Evolutionary conservation across 2,888 invertebrate genomes (phyloP).

Genomic region (Limnephilus marmoratus): DNA sequence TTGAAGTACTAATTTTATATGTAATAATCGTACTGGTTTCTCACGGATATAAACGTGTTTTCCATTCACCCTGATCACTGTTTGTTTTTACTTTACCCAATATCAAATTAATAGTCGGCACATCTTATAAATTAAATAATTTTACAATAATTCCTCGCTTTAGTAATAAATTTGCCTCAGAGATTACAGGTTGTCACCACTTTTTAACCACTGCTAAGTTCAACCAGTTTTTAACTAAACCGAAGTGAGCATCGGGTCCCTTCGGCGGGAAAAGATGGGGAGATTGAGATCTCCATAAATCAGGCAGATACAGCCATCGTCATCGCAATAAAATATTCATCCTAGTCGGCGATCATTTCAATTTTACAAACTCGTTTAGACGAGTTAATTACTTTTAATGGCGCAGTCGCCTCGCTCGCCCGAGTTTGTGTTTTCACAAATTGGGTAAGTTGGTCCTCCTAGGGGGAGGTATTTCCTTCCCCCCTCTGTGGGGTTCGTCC

Average conservation of each 20-base stretch:
- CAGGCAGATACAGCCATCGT: constrained; percentile 39
- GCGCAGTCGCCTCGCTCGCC: constrained; percentile 53
- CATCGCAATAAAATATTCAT: constrained; percentile 61
- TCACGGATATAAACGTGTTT: too few relatives aligned
- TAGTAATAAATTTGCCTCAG: background rate
- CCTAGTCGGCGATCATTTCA: constrained; percentile 58
- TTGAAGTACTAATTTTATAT: too few relatives aligned
- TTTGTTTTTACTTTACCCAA: background rate
- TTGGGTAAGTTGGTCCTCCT: constrained; percentile 54
- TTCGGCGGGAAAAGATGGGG: constrained; percentile 13
- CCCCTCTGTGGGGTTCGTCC: background rate
- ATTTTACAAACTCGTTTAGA: constrained; percentile 63
- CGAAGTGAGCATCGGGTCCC: constrained; percentile 16
- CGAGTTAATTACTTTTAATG: constrained; percentile 65
- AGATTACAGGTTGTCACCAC: background rate
- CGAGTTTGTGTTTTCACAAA: constrained; percentile 60
- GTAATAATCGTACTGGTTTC: too few relatives aligned
- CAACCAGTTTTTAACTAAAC: background rate
- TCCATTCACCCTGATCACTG: background rate
- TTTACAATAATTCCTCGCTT: background rate
- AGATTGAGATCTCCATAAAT: constrained; percentile 54
- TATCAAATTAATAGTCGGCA: background rate
- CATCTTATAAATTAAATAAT: background rate
- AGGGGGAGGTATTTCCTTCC: constrained; percentile 29
- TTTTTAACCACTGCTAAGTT: constrained; percentile 10